Base-by-base conservation (phyloP, 1,140 invertebrate genomes). In the Ips typographus region DNA sequence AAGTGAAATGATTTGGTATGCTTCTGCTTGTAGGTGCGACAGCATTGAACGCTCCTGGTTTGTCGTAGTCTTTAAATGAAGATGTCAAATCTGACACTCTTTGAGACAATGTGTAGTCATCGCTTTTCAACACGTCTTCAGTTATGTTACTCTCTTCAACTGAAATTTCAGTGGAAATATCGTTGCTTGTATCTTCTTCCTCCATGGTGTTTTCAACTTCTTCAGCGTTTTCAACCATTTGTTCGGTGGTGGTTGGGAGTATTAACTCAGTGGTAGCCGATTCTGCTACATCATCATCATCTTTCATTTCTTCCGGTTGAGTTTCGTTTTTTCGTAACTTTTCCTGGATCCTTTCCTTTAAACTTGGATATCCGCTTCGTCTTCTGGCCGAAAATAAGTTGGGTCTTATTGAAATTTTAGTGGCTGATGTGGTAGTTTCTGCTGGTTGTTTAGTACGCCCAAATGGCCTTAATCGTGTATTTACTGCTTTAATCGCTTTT, bases 1-100 rank as follows among this genome's bases (percentile, higher is more conserved):
- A 83, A 1, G 85, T 86, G 71, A 87, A 87, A 69, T 86, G 85
- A 74, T 82, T 86, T 2, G 86, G 86, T 68, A 84, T 77, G 72
- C 85, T 83, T 59, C 78, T 71, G 57, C 75, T 79, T 6, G 68
- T 79, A 3, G 79, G 76, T 62, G 84, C 74, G 4, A 80, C 77
- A n/a, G 73, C 70, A 76, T 86, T 86, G 71, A 86, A 86, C 75
- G 84, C 77, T 6, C 84, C 84, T 1, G 84, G 83, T 39, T 81
- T 84, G 61, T 85, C 84, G 71, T 86, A 87, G 70, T 85, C 85
- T 65, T 85, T 84, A 2, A 83, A 82, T 1, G 85, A 85, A 1
- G 78, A 79, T 0, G 85, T 87, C 62, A 87, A 76, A 75, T 87
- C 85, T 43, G 85, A 85, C 22, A 87, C 84, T 61, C 85, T 77